Conservation (phyloP, 2,888 invertebrate genomes). For the Trichopria drosophilae region DNA sequence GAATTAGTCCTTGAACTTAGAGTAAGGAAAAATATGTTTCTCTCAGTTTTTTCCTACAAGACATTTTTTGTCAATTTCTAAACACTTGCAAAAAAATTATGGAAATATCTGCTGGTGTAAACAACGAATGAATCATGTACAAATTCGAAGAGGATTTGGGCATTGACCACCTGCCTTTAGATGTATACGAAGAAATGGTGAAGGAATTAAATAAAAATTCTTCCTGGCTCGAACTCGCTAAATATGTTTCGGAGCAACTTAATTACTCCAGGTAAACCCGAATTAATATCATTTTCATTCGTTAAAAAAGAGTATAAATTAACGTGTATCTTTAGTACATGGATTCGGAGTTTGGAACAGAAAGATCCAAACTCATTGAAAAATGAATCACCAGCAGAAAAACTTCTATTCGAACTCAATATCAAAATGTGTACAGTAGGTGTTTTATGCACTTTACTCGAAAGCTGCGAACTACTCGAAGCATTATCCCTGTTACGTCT, state of each 20-base stretch:
- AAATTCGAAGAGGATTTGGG: constrained; percentile 37
- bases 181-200: constrained; percentile 41
- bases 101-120: neutral
- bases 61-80: neutral
- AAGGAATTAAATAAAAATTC: constrained; percentile 39
- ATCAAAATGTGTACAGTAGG: constrained; percentile 46
- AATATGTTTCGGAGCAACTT: constrained; percentile 39
- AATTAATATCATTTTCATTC: neutral
- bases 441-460: constrained; percentile 41
- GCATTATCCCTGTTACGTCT: constrained; percentile 43
- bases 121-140: constrained; percentile 35
- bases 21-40: too few relatives aligned
- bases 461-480: constrained; percentile 41
- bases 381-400: constrained; percentile 38
- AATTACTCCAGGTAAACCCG: constrained; percentile 37
- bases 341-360: constrained; percentile 40
- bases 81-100: neutral
- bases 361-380: constrained; percentile 12
- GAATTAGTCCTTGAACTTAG: too few relatives aligned
- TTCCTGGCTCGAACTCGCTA: constrained; percentile 42
- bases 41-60: too few relatives aligned
- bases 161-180: constrained; percentile 40
- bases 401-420: constrained; percentile 43
- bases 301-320: neutral
- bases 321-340: constrained; percentile 27